phyloP scores from a whole-genome alignment of 1,140 invertebrate species.

The Camponotus vicinus region DNA sequence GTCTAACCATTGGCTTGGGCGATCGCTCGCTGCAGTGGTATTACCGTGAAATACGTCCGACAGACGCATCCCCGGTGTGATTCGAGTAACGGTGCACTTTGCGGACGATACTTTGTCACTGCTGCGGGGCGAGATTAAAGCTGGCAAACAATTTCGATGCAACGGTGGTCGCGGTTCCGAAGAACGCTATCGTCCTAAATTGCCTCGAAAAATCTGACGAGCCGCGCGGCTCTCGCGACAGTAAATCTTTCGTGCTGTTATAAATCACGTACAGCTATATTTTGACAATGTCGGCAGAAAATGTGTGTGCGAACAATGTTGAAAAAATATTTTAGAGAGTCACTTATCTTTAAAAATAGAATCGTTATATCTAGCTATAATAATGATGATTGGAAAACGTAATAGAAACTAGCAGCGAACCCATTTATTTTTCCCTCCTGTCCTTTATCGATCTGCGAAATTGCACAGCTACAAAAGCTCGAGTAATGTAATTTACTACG shows the following conservation, averaged over 20 bases:
- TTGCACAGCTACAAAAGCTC: conserved; percentile 17
- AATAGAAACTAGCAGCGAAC: conserved; percentile 10
- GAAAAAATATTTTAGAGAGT: background rate
- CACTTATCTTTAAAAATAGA: background rate
- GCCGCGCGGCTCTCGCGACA: background rate
- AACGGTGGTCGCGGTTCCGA: background rate
- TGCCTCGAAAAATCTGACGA: conserved; percentile 28
- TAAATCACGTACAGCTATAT: conserved; percentile 4
- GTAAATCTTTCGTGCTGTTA: background rate
- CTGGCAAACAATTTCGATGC: conserved; percentile 43
- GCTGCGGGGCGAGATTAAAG: conserved; percentile 46
- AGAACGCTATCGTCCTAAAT: conserved; percentile 22
- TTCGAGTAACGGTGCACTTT: conserved; percentile 39
- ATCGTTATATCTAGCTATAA: background rate
- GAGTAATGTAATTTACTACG: conserved; percentile 34
- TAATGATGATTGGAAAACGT: background rate
- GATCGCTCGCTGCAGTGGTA: conserved; percentile 49
- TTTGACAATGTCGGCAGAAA: background rate
- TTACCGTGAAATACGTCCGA: conserved; percentile 53
- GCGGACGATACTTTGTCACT: conserved; percentile 58
- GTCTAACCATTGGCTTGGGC: conserved; percentile 43
- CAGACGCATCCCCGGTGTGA: conserved; percentile 46
- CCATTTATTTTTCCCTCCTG: background rate
- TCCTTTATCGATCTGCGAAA: conserved; percentile 37
- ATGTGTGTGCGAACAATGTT: background rate